Evolutionary conservation across 2,888 invertebrate genomes (phyloP), one percentile per base, ranked within the genome.

Genomic region (Allophyes oxyacanthae): DNA sequence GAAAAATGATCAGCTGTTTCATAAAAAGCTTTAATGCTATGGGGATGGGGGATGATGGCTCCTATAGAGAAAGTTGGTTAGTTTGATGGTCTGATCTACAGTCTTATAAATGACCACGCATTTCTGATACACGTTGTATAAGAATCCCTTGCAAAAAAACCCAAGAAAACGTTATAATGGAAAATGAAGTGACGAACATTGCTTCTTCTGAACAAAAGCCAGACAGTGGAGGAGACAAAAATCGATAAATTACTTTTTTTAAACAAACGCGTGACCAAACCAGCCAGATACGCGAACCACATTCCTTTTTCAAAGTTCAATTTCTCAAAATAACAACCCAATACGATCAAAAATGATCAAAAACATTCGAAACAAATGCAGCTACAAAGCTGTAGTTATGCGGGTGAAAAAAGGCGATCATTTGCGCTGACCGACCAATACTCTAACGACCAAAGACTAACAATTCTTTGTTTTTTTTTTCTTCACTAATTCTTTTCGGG

Each of bases 401-500:
- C 78, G 78, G 77, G 78, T 48, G 42, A 57, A 69, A 77, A 73
- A 64, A 54, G 42, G 28, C 64, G 57, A 68, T 68, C 66, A 61
- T 77, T 77, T 68, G 32, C 72, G 58, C 77, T 77, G 76, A 77
- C 76, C 66, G 38, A 28, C 60, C 77, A 77, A 65, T 74, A 77
- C 64, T 65, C 75, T 77, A 77, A 77, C 77, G 77, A 77, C 66
- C 64, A 68, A 46, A 77, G 68, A 77, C 72, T 72, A 75, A 68
- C 77, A 69, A 68, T 60, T 51, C 58, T 55, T 54, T 75, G 46
- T 66, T 60, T 62, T 74, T 64, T 75, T 79, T 73, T 81, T 20
- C 78, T 78, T 68, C 82, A 68, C 81, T 88, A 86, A 87, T 87
- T 83, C 88, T 85, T 86, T 89, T 88, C 82, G 77, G 86, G 83